Base-by-base conservation (phyloP, 2,113 vertebrate species). In the Gobius niger region DNA sequence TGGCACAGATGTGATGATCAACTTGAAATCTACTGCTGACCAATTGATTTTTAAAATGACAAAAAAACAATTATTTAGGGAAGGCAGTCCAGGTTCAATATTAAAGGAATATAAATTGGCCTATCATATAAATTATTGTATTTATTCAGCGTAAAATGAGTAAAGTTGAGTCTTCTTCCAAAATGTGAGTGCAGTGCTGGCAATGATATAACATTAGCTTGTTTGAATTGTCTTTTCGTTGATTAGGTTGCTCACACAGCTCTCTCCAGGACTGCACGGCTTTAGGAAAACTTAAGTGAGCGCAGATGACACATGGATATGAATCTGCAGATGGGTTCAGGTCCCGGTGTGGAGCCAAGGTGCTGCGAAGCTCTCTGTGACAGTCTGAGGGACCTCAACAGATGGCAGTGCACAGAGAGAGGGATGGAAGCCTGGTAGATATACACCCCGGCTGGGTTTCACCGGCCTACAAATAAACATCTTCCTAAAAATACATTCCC, bases 381-480 rank as follows among this genome's bases (percentile, higher is more conserved):
- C 78, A 87, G 80, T 82, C 80, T 88, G 83, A 90, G 85, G 84
- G 73, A 71, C 73, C 76, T 77, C 72, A 70, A 87, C 88, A 87
- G 88, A 88, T 88, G 88, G 83, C 66, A 41, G 65, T 50, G 47
- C 47, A 54, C 16, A 73, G 71, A 60, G 70, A 62, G 83, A 46
- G 78, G 65, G 82, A 85, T 80, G 80, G 80, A 70, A 74, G 75
- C 72, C 77, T 78, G 77, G 80, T 87, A 83, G 84, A 82, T 79
- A 76, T 88, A 86, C 72, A 86, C 80, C 87, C 85, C 70, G 85
- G 83, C 75, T 90, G 91, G 77, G 89, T 92, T 92, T 91, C 90
- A 90, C 81, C 73, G 83, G 83, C 85, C 90, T 82, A 77, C 88
- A 90, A 92, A 92, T 91, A 92, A 90, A 91, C 88, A 78, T 88